These are phyloP conservation scores for Luffia ferchaultella DNA, from an alignment of 2,888 invertebrate genomes.

Conservation along the genomic window DNA sequence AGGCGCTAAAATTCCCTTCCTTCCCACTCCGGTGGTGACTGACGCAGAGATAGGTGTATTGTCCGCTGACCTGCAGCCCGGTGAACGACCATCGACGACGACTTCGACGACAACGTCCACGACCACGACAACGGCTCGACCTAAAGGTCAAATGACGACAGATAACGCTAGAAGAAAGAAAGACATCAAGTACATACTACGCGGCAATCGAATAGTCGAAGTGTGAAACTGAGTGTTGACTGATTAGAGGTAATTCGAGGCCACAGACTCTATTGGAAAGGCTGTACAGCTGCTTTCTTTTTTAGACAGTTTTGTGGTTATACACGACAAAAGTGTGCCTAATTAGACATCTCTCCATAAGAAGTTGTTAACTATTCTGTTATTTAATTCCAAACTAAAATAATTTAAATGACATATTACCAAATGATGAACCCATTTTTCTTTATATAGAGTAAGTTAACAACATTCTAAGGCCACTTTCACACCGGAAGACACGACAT, in stretches of 20 bases:
- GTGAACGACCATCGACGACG: conserved; percentile 15
- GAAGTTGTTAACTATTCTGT: too few species aligned
- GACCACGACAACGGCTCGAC: conserved; percentile 21
- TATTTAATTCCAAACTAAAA: too few species aligned
- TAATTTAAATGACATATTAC: too few species aligned
- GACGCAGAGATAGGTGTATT: conserved; percentile 54
- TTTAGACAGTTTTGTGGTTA: too few species aligned
- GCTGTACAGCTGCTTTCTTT: too few species aligned
- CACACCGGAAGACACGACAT: too few species aligned
- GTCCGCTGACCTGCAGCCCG: conserved; percentile 43
- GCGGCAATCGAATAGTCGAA: conserved; percentile 58
- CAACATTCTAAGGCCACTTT: too few species aligned
- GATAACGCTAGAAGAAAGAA: conserved; percentile 39
- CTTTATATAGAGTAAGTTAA: too few species aligned
- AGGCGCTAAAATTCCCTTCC: conserved; percentile 25
- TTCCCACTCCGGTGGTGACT: conserved; percentile 44
- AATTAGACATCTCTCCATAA: too few species aligned
- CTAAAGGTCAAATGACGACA: conserved; percentile 26
- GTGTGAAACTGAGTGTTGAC: conserved; percentile 40
- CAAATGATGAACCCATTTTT: too few species aligned
- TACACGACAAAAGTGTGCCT: too few species aligned
- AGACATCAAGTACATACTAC: conserved; percentile 50
- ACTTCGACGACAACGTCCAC: conserved; percentile 7
- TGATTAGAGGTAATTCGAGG: conserved; percentile 13
- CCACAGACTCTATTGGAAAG: not conserved